These are phyloP conservation scores for Drosophila navojoa DNA, from an alignment of 1,140 invertebrate species.

Conservation along the genomic window DNA sequence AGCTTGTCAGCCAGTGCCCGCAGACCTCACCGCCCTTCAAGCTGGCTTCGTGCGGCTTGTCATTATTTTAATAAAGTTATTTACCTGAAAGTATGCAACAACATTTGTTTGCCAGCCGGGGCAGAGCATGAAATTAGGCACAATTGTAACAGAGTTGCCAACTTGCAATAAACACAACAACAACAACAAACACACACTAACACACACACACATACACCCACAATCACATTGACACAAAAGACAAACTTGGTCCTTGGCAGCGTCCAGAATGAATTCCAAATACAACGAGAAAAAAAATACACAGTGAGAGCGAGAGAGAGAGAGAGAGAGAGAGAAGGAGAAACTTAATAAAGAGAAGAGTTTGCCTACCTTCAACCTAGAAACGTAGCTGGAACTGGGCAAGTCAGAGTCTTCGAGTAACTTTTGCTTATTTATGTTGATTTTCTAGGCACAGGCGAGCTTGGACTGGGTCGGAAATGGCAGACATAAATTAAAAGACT, in stretches of 20 bases:
- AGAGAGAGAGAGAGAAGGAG: too few relatives aligned
- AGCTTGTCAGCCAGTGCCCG: constrained; percentile 31
- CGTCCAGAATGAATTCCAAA: constrained; percentile 25
- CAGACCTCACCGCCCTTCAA: constrained; percentile 1
- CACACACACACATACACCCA: constrained; percentile 21
- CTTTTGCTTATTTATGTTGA: constrained; percentile 80
- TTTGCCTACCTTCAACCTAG: constrained; percentile 18
- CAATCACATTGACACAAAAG: constrained; percentile 42
- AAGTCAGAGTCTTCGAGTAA: constrained; percentile 39
- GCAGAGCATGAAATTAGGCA: constrained; percentile 77
- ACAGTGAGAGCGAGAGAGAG: too few relatives aligned
- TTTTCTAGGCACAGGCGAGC: constrained; percentile 69
- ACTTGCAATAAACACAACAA: constrained; percentile 73
- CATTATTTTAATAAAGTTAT: constrained; percentile 83
- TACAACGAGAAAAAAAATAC: constrained; percentile 21
- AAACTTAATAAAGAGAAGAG: constrained; percentile 7
- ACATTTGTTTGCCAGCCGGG: constrained; percentile 77
- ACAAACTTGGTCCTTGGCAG: constrained; percentile 72
- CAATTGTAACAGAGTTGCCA: constrained; percentile 81
- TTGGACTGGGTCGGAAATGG: constrained; percentile 71
- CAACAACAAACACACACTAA: constrained; percentile 51
- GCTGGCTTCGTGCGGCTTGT: constrained; percentile 52
- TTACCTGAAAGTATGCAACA: constrained; percentile 80
- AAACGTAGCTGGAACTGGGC: constrained; percentile 6
- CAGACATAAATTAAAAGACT: constrained; percentile 80